Base-by-base conservation (phyloP, 2,888 invertebrate genomes). In the Dicranocentrus wangi region DNA sequence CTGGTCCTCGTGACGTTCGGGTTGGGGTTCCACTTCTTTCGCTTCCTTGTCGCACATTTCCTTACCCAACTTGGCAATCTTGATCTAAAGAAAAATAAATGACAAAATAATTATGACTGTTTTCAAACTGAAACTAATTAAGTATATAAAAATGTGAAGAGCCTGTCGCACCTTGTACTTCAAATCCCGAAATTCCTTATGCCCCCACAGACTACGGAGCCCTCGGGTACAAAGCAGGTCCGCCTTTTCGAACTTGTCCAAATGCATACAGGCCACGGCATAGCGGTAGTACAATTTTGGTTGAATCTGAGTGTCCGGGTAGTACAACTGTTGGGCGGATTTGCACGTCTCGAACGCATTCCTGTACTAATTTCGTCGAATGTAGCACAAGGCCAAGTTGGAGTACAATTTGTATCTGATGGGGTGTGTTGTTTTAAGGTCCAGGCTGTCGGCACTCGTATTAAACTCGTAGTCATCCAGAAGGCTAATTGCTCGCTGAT, bases 381-480 rank as follows among this genome's bases (percentile, higher is more conserved):
- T 8, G 15, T 27, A 53, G 39, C 69, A 69, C 0, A 70, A 17
- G 17, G 77, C 70, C 0, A 70, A 28, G 28, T 77, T 77, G 19
- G 68, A 69, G 53, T 61, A 77, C 17, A 69, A n/a, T n/a, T n/a
- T n/a, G n/a, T n/a, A n/a, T n/a, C n/a, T 8, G n/a, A 61, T 39
- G 39, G 28, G 69, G 13, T 13, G n/a, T 19, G 47, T n/a, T n/a
- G n/a, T n/a, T n/a, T n/a, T 61, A 19, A 39, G 53, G 17, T 69
- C 77, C n/a, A 77, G n/a, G n/a, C n/a, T n/a, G n/a, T n/a, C n/a
- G n/a, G n/a, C n/a, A n/a, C n/a, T n/a, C n/a, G n/a, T n/a, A n/a
- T n/a, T n/a, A n/a, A n/a, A n/a, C n/a, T 17, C 10, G 19, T 7
- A 19, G 23, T 66, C 68, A 10, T 43, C 8, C 3, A 76, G 10